Evolutionary conservation across 2,113 vertebrate species (phyloP).

Genomic region (Neomonachus schauinslandi): DNA sequence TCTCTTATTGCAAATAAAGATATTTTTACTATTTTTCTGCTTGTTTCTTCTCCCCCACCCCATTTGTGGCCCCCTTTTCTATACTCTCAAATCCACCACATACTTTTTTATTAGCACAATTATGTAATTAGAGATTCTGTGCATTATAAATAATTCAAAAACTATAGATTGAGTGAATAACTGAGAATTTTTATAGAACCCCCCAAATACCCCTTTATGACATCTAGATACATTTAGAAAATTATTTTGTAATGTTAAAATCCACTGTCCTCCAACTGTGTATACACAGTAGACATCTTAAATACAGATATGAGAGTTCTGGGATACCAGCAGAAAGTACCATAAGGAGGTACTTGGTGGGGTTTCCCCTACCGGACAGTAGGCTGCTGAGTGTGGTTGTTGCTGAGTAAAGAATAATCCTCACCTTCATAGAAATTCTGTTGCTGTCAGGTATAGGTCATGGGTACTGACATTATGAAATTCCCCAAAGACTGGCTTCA

Average conservation of each 20-base stretch:
- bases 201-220: not conserved
- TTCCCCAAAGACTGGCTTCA: not conserved
- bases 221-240: not conserved
- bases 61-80: not conserved
- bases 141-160: not conserved
- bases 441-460: not conserved
- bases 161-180: not conserved
- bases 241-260: not conserved
- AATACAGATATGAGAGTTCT: not conserved
- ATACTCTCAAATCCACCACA: not conserved
- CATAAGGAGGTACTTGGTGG: not conserved
- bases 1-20: not conserved
- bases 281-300: not conserved
- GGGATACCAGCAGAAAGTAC: not conserved
- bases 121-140: not conserved
- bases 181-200: not conserved
- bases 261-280: not conserved
- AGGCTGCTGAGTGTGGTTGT: not conserved
- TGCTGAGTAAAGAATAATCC: not conserved
- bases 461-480: not conserved
- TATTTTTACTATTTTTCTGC: not conserved
- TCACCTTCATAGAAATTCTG: not conserved
- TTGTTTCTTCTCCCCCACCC: not conserved
- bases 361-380: not conserved
- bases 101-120: not conserved